Percentiles rank a stretch among this genome's conserved stretches.
phyloP scores from a whole-genome alignment of 2,888 invertebrate genomes.

The Stenchaetothrips biformis region DNA sequence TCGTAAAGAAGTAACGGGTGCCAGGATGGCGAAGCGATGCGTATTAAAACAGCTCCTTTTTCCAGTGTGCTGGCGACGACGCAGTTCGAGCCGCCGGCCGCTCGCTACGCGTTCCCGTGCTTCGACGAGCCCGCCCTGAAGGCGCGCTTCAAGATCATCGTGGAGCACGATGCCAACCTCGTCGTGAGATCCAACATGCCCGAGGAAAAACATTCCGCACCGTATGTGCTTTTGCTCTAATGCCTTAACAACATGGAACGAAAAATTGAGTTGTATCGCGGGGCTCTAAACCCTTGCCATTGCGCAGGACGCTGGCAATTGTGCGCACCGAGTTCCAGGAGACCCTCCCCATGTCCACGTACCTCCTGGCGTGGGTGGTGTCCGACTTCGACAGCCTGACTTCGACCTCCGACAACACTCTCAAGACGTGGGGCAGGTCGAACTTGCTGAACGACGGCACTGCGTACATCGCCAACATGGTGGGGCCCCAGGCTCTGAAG shows the following conservation, averaged over 20 bases:
- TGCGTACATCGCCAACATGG: not conserved
- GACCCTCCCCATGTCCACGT: slow-evolving; percentile 13
- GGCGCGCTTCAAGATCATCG: slow-evolving; percentile 51
- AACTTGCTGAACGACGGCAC: not conserved
- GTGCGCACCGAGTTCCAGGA: not conserved
- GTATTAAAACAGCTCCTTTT: slow-evolving; percentile 9
- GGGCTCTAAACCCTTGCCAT: not conserved
- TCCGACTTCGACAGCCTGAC: slow-evolving; percentile 50
- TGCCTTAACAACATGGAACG: no score
- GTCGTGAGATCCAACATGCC: not conserved
- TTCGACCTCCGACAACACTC: slow-evolving; percentile 42
- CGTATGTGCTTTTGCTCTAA: no score
- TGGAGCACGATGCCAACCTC: not conserved
- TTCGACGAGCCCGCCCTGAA: slow-evolving; percentile 81
- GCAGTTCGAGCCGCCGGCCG: slow-evolving; percentile 73
- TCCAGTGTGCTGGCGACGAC: slow-evolving; percentile 69
- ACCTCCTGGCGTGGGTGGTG: slow-evolving; percentile 13
- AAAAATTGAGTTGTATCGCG: no score
- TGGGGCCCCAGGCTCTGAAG: not conserved
- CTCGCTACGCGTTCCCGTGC: slow-evolving; percentile 76
- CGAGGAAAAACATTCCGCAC: no score
- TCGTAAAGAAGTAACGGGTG: not conserved
- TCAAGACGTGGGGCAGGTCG: not conserved
- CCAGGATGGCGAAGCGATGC: not conserved
- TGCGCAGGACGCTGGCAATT: not conserved